Percentiles rank a stretch among this genome's conserved stretches.
phyloP scores from a whole-genome alignment of 2,797 vertebrate genomes.

The Fratercula arctica region DNA sequence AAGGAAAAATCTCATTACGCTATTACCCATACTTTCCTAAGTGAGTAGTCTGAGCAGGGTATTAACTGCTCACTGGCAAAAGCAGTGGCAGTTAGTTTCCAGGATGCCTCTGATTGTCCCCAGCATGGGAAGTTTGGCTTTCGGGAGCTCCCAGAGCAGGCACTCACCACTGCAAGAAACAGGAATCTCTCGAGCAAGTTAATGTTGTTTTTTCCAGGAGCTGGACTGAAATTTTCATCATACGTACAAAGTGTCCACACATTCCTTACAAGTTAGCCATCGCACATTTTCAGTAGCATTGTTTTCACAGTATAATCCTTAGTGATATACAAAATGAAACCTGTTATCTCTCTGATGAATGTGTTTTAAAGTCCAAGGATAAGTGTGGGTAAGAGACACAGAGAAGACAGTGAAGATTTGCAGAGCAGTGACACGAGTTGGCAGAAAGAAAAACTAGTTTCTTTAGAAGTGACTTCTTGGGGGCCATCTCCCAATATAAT shows the following conservation, averaged over 20 bases:
- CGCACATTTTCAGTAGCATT: neutral
- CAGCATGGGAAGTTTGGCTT: neutral
- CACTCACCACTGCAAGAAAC: neutral
- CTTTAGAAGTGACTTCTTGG: neutral
- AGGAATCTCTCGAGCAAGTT: neutral
- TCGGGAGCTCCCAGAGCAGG: neutral
- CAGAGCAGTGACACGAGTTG: neutral
- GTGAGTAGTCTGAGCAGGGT: neutral
- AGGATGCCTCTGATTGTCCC: neutral
- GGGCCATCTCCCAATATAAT: neutral
- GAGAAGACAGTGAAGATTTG: neutral
- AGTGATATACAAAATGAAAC: neutral
- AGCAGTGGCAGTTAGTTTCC: neutral
- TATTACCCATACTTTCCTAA: neutral
- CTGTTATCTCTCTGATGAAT: neutral
- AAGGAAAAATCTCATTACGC: neutral
- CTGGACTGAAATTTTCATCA: neutral
- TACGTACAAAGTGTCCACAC: neutral
- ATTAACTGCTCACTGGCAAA: neutral
- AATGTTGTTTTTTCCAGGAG: neutral
- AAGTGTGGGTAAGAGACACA: neutral
- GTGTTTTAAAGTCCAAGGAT: neutral
- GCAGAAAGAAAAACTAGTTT: neutral
- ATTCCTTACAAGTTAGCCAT: neutral
- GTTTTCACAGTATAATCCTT: conserved; percentile 15